These are phyloP conservation scores for Heloderma charlesbogerti DNA, from an alignment of 2,113 vertebrate genomes.

Conservation along the genomic window DNA sequence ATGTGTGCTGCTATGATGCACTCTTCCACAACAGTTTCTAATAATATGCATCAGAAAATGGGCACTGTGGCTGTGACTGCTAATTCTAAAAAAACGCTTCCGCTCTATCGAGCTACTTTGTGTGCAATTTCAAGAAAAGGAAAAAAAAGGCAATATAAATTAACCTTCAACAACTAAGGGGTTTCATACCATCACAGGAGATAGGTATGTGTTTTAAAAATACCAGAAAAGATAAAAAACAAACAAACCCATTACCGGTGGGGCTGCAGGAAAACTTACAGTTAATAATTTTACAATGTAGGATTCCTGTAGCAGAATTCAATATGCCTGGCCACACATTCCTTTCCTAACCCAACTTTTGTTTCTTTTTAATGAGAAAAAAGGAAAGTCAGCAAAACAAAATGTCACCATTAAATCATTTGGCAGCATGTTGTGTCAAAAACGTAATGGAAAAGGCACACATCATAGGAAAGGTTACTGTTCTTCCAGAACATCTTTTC, in stretches of 20 bases:
- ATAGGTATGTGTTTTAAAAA: fast-evolving
- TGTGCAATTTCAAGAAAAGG: slow-evolving; percentile 44
- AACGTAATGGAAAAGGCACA: slow-evolving; percentile 89
- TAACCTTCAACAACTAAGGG: slow-evolving; percentile 49
- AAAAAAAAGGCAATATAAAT: slow-evolving; percentile 49
- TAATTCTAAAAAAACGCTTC: slow-evolving; percentile 60
- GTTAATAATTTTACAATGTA: slow-evolving; percentile 53
- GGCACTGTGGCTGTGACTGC: slow-evolving; percentile 32
- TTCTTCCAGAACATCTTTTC: slow-evolving; percentile 84
- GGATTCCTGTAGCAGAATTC: slow-evolving; percentile 77
- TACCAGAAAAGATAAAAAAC: not conserved
- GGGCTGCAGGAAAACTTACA: slow-evolving; percentile 28
- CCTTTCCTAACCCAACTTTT: slow-evolving; percentile 75
- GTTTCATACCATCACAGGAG: slow-evolving; percentile 40
- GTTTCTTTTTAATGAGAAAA: slow-evolving; percentile 83
- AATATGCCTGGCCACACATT: slow-evolving; percentile 82
- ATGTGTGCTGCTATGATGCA: slow-evolving; percentile 33
- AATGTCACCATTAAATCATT: slow-evolving; percentile 97
- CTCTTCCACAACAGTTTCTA: slow-evolving; percentile 47
- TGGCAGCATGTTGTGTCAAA: slow-evolving; percentile 85
- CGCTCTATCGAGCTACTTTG: slow-evolving; percentile 59
- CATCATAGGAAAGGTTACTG: slow-evolving; percentile 90
- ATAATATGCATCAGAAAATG: slow-evolving; percentile 52
- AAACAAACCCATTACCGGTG: slow-evolving; percentile 52
- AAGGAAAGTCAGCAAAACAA: slow-evolving; percentile 92